Conservation (phyloP, 2,113 vertebrate species). For the Acinonyx jubatus region DNA sequence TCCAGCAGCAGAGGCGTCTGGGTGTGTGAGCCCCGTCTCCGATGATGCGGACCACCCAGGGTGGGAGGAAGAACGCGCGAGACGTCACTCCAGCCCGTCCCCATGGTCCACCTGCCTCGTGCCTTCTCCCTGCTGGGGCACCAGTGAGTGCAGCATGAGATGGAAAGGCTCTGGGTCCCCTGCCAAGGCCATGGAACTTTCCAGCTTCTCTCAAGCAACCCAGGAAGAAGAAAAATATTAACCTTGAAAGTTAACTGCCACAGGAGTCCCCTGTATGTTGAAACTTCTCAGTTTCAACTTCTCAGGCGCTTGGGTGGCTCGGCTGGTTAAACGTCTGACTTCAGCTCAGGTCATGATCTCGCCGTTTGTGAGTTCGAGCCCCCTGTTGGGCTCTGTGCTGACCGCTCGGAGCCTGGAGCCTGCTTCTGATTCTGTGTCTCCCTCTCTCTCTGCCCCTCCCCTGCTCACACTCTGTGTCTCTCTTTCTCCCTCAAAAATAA, state of each 20-base stretch:
- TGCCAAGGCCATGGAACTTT: neutral
- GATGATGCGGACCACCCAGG: fast-evolving
- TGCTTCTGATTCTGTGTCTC: neutral
- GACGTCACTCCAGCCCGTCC: neutral
- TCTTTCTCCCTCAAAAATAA: neutral
- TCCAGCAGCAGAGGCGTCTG: neutral
- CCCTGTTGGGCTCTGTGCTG: fast-evolving
- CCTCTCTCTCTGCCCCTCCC: neutral
- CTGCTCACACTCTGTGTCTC: neutral
- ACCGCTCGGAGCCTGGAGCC: no score
- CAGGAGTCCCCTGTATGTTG: neutral
- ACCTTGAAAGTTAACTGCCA: neutral
- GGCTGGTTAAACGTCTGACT: neutral
- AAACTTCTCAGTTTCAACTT: neutral
- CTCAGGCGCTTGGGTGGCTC: neutral
- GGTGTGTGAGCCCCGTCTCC: no score
- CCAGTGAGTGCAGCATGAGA: neutral
- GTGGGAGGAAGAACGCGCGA: fast-evolving
- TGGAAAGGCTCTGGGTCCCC: neutral
- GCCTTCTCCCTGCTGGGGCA: neutral
- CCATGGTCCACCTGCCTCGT: fast-evolving
- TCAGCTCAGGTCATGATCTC: neutral
- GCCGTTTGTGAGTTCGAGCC: neutral
- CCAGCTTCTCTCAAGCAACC: neutral
- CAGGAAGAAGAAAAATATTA: neutral